These are phyloP conservation scores for Montipora sp. DNA, from an alignment of 64 coral and sea anemone genomes.

Conservation along the genomic window DNA sequence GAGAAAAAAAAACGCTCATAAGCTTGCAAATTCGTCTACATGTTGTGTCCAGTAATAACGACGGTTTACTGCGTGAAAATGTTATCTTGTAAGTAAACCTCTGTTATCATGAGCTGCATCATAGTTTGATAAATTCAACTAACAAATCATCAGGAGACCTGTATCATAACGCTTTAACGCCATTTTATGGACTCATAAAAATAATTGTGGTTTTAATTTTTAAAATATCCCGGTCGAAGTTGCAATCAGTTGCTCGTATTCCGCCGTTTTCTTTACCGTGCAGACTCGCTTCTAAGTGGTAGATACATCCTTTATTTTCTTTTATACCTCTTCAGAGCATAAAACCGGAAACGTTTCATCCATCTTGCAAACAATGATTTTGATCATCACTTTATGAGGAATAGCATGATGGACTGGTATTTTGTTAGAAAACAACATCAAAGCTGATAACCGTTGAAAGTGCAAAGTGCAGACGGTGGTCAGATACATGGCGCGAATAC, in stretches of 20 bases:
- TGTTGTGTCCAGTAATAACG: neutral
- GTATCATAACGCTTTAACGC: neutral
- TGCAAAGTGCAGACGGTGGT: neutral
- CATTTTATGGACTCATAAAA: neutral
- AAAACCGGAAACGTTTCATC: slow-evolving; percentile 3
- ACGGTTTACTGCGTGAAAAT: neutral
- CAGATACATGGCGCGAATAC: no score
- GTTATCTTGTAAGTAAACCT: neutral
- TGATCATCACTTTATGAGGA: neutral
- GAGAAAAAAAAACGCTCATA: neutral
- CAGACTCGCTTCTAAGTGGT: neutral
- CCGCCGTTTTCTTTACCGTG: neutral
- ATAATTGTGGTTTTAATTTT: neutral
- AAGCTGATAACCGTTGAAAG: neutral
- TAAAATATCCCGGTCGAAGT: no score
- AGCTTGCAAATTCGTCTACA: neutral
- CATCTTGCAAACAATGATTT: slow-evolving; percentile 9
- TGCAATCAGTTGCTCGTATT: neutral
- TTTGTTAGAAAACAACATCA: slow-evolving; percentile 27
- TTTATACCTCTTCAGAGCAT: neutral
- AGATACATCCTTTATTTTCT: neutral
- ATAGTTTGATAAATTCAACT: neutral
- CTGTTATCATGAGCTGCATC: neutral
- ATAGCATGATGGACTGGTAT: neutral
- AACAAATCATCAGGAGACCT: slow-evolving; percentile 13